These are phyloP conservation scores for Andrena haemorrhoa DNA, from an alignment of 2,888 invertebrate species.

Conservation along the genomic window DNA sequence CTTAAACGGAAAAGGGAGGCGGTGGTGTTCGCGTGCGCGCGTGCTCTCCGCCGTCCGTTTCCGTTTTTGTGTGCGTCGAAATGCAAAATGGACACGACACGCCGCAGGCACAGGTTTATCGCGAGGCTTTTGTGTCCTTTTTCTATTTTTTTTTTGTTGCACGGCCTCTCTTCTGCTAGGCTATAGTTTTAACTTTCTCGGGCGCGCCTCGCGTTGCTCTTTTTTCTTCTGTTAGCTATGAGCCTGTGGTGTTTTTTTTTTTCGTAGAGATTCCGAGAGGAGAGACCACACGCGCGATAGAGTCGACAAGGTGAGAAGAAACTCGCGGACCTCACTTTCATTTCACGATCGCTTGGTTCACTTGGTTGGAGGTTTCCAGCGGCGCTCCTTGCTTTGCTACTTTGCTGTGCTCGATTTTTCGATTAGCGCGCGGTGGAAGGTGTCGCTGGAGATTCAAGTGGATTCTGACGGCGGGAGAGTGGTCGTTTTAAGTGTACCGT, in stretches of 20 bases:
- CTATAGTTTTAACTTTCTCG: slow-evolving; percentile 68
- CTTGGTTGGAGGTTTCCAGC: not conserved
- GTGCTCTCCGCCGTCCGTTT: slow-evolving; percentile 47
- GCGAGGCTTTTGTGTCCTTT: slow-evolving; percentile 55
- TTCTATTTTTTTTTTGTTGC: slow-evolving; percentile 32
- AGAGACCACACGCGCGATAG: not conserved
- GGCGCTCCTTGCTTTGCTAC: not conserved
- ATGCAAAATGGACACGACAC: slow-evolving; percentile 69
- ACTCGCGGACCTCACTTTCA: slow-evolving; percentile 3
- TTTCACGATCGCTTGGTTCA: not conserved
- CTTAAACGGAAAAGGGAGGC: slow-evolving; percentile 51
- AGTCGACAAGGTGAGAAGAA: not conserved
- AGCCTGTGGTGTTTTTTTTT: not conserved
- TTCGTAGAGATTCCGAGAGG: slow-evolving; percentile 16
- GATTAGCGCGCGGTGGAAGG: not conserved
- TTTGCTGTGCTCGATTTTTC: not conserved
- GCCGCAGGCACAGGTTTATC: slow-evolving; percentile 67
- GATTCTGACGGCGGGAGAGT: not conserved
- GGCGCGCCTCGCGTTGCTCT: not conserved
- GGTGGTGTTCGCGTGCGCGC: slow-evolving; percentile 13
- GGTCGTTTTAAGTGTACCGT: not conserved
- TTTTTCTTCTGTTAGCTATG: not conserved
- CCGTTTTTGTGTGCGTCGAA: slow-evolving; percentile 62
- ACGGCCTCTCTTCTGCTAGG: slow-evolving; percentile 42
- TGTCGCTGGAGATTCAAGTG: not conserved